These are phyloP conservation scores for Drosophila barbarae DNA, from an alignment of 2,888 invertebrate genomes.

Conservation along the genomic window DNA sequence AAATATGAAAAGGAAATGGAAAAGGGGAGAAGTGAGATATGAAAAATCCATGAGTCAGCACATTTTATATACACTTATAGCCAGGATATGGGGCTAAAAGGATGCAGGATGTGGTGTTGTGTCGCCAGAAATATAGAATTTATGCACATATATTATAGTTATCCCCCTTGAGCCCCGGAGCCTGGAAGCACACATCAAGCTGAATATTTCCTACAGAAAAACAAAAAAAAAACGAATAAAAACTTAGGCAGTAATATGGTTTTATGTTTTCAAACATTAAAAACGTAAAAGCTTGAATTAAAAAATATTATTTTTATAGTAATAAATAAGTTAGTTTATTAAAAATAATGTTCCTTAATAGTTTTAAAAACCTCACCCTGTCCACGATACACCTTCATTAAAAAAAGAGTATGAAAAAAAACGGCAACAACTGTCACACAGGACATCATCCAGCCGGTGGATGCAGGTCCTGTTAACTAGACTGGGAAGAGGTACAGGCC, in stretches of 20 bases:
- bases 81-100: conserved; percentile 13
- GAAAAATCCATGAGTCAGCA: conserved; percentile 35
- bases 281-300: not conserved
- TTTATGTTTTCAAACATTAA: conserved; percentile 2
- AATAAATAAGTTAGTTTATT: not conserved
- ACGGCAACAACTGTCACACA: conserved; percentile 26
- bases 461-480: conserved; percentile 55
- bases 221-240: not conserved
- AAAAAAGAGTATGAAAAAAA: conserved; percentile 12
- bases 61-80: conserved; percentile 20
- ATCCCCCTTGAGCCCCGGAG: not conserved
- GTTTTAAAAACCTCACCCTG: too few relatives aligned
- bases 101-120: conserved; percentile 9
- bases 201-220: conserved; percentile 1
- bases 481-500: conserved; percentile 17
- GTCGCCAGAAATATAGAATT: not conserved
- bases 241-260: conserved; percentile 1
- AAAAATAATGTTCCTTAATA: not conserved
- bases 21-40: conserved; percentile 17
- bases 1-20: conserved; percentile 49
- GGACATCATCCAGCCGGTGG: conserved; percentile 49
- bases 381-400: conserved; percentile 1
- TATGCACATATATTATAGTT: conserved; percentile 7
- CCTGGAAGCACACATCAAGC: conserved; percentile 7
- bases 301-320: not conserved